Evolutionary conservation across 1,140 invertebrate species (phyloP).

Genomic region (Daktulosphaira vitifoliae): DNA sequence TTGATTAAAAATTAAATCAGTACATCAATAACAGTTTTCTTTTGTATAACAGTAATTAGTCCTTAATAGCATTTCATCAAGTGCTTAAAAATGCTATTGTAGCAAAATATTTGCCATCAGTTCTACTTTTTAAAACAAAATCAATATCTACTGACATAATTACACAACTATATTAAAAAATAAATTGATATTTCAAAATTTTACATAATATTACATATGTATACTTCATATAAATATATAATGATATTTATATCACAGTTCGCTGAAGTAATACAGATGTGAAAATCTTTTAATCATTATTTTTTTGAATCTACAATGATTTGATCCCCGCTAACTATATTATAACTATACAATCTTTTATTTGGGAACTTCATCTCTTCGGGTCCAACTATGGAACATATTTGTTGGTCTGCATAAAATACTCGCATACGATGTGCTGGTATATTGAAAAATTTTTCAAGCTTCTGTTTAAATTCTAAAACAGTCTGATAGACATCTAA

Average conservation of each 20-base stretch:
- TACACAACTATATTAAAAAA: too few species aligned
- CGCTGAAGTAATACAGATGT: not conserved
- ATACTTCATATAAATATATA: too few species aligned
- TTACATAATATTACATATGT: too few species aligned
- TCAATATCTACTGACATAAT: too few species aligned
- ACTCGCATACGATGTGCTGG: conserved; percentile 72
- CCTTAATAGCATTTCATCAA: too few species aligned
- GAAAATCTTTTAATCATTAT: conserved; percentile 24
- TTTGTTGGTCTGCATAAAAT: conserved; percentile 66
- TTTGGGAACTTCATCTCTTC: conserved; percentile 81
- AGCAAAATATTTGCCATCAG: too few species aligned
- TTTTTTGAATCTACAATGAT: conserved; percentile 65
- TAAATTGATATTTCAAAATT: too few species aligned
- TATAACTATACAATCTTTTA: conserved; percentile 83
- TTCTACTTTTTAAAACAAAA: too few species aligned
- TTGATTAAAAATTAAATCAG: too few species aligned
- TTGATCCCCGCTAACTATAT: conserved; percentile 80
- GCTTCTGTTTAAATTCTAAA: conserved; percentile 65
- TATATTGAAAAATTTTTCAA: conserved; percentile 70
- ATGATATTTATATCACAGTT: conserved; percentile 11
- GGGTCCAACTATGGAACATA: conserved; percentile 53
- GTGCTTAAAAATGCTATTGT: too few species aligned
- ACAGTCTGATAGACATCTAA: conserved; percentile 46
- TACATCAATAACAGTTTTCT: too few species aligned
- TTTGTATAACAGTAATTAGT: too few species aligned